A percentile compares a stretch with the other conserved stretches of the same genome.
Evolutionary conservation across 2,888 invertebrate genomes (phyloP).

Genomic region (Pristionchus fissidentatus): DNA sequence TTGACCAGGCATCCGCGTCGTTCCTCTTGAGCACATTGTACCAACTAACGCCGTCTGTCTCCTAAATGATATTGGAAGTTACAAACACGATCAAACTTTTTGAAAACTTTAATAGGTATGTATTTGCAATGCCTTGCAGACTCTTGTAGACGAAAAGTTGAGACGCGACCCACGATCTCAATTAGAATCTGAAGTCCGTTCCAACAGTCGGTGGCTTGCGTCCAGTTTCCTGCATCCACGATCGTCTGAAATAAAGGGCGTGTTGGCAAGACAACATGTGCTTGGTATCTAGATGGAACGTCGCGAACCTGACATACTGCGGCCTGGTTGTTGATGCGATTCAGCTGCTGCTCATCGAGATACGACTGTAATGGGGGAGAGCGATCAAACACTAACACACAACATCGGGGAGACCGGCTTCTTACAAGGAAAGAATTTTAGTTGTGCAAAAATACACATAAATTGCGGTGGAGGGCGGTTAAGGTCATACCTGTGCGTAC

Average conservation of each 20-base stretch:
- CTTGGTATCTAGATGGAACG: no score
- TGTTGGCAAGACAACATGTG: no score
- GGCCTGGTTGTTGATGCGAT: constrained; percentile 56
- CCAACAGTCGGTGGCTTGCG: constrained; percentile 82
- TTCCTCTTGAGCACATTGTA: constrained; percentile 83
- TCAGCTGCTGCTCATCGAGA: constrained; percentile 65
- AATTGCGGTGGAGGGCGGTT: neutral
- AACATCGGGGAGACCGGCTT: no score
- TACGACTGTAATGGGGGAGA: constrained; percentile 64
- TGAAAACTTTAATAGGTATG: no score
- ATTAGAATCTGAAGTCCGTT: constrained; percentile 81
- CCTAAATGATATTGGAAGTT: no score
- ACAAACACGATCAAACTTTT: no score
- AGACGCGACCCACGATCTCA: constrained; percentile 73
- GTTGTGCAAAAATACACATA: no score
- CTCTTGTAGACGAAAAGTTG: no score
- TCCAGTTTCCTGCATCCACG: constrained; percentile 80
- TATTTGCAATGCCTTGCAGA: no score
- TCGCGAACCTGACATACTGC: constrained; percentile 57
- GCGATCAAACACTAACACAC: no score
- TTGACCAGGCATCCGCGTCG: constrained; percentile 64
- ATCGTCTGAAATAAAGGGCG: constrained; percentile 58
- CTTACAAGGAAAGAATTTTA: no score
- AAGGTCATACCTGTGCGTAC: constrained; percentile 82
- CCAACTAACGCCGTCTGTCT: constrained; percentile 84